Evolutionary conservation across 2,888 invertebrate genomes (phyloP), one percentile per base, ranked within the genome.

Genomic region (Drosophila merina): DNA sequence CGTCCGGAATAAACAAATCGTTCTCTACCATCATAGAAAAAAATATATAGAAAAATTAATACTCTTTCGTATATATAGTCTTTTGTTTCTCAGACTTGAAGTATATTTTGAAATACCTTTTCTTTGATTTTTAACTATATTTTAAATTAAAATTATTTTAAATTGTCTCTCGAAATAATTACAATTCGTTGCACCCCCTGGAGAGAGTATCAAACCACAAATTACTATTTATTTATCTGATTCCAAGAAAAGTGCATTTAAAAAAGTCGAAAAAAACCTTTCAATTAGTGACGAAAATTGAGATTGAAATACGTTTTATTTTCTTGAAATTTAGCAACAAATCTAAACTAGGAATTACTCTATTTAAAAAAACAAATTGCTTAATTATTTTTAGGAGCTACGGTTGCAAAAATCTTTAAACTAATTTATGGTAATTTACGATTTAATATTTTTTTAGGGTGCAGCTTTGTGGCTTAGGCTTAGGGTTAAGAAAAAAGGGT

Each of bases 1-100:
- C 25, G n/a, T 51, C 45, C 26, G 12, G 26, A 52, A 51, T 38
- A 36, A 38, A 4, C 66, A 47, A 30, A 66, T 36, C 14, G 30
- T 45, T 51, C 30, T 36, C 45, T 63, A 64, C 44, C 50, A 10
- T 50, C 10, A 12, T 4, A 5, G 51, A 12, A 26, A 45, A 9
- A 14, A 2, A 31, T 36, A 1, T 0, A 5, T 0, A 6, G 59
- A 59, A 25, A 3, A 0, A 1, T 25, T 33, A 0, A 64, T 66
- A 12, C 66, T 25, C 64, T 63, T 10, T n/a, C 1, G 20, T 20
- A 20, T 20, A 20, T 20, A 20, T 20, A 20, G 20, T 20, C 20
- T 20, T 2, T 20, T 20, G 1, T 20, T 20, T 20, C 20, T 20
- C 20, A 20, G 20, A 20, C 20, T 20, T 20, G 20, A 20, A 20